A percentile compares a stretch with the other conserved stretches of the same genome.
phyloP scores from a whole-genome alignment of 2,113 vertebrate genomes.

The Peucedramus taeniatus region DNA sequence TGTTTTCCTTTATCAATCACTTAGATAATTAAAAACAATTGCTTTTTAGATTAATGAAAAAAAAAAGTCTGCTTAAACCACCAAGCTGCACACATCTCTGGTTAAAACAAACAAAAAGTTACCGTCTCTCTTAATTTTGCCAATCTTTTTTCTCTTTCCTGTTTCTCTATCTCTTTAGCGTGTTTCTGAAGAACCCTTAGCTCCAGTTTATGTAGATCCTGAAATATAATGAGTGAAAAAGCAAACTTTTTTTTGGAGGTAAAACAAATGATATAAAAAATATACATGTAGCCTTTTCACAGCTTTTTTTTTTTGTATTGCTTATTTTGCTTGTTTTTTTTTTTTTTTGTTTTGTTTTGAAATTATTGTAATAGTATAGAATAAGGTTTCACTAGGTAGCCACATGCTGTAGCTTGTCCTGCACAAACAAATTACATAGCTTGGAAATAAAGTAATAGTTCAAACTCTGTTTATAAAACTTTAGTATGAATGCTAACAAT shows the following conservation, averaged over 20 bases:
- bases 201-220: conserved; percentile 85
- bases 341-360: not conserved
- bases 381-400: not conserved
- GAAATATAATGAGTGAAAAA: conserved; percentile 13
- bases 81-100: not conserved
- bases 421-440: not conserved
- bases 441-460: not conserved
- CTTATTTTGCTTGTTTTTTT: not conserved
- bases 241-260: not conserved
- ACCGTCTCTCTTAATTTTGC: conserved; percentile 85
- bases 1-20: not conserved
- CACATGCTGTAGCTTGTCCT: not conserved
- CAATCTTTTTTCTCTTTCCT: conserved; percentile 76
- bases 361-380: not conserved
- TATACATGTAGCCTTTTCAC: not conserved
- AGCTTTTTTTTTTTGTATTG: not conserved
- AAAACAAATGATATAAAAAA: not conserved
- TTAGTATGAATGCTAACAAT: not conserved
- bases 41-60: not conserved
- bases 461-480: not conserved
- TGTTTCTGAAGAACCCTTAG: conserved; percentile 76
- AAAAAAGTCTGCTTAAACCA: not conserved
- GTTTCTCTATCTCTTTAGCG: conserved; percentile 72
- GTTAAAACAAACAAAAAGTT: not conserved
- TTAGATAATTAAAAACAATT: not conserved